These are phyloP conservation scores for Poecilia picta DNA, from an alignment of 2,797 vertebrate genomes.

Conservation along the genomic window DNA sequence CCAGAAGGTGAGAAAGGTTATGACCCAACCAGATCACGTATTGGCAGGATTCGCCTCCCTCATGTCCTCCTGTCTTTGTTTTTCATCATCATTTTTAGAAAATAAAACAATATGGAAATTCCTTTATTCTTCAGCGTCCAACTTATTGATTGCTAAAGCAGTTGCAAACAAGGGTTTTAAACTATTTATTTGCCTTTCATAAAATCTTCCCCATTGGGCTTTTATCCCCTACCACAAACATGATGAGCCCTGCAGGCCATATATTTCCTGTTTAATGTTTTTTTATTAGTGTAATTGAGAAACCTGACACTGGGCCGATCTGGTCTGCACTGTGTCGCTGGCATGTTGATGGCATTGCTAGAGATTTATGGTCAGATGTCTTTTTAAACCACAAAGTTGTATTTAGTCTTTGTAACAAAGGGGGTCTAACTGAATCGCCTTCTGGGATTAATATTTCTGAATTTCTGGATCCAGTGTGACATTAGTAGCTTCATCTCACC, in stretches of 20 bases:
- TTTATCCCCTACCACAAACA: neutral
- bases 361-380: neutral
- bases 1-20: neutral
- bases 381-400: neutral
- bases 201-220: neutral
- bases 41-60: neutral
- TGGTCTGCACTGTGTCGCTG: neutral
- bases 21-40: neutral
- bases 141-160: neutral
- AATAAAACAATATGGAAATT: neutral
- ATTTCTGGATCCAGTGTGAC: neutral
- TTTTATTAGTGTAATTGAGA: neutral
- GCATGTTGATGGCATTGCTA: neutral
- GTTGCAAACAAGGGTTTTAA: neutral
- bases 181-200: neutral
- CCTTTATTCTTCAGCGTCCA: neutral
- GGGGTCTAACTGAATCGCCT: neutral
- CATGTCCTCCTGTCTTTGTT: neutral
- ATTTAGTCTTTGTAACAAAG: neutral
- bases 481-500: neutral
- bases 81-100: neutral
- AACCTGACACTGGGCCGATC: neutral
- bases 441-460: neutral
- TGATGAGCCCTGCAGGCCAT: neutral
- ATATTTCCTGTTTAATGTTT: neutral